A percentile compares a stretch with the other conserved stretches of the same genome.
phyloP scores from a whole-genome alignment of 2,113 vertebrate genomes.

The Coptodon rendalli region DNA sequence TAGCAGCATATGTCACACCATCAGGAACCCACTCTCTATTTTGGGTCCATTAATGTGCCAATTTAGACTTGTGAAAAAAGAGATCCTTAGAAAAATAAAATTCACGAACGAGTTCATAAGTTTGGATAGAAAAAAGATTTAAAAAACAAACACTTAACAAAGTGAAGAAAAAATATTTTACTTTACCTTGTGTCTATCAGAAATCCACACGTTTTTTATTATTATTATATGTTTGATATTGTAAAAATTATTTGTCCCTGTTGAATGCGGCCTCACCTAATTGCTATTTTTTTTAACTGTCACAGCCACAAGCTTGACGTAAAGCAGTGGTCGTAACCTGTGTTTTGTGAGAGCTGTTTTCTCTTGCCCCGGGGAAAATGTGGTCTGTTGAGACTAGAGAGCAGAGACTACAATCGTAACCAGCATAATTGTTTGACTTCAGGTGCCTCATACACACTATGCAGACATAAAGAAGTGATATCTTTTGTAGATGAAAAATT shows the following conservation, averaged over 20 bases:
- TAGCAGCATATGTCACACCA: background rate
- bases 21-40: background rate
- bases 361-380: background rate
- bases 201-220: background rate
- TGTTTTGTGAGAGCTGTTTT: background rate
- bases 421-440: background rate
- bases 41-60: background rate
- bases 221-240: background rate
- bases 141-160: background rate
- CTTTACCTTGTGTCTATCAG: background rate
- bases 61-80: background rate
- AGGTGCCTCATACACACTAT: background rate
- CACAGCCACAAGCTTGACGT: background rate
- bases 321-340: background rate
- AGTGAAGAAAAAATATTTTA: background rate
- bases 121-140: background rate
- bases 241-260: background rate
- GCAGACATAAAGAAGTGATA: background rate
- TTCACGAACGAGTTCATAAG: fast-evolving
- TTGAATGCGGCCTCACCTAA: background rate
- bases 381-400: background rate
- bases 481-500: fast-evolving
- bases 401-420: background rate
- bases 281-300: background rate
- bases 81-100: background rate